Conservation (phyloP, 2,113 vertebrate species). For the Phocoena phocoena region DNA sequence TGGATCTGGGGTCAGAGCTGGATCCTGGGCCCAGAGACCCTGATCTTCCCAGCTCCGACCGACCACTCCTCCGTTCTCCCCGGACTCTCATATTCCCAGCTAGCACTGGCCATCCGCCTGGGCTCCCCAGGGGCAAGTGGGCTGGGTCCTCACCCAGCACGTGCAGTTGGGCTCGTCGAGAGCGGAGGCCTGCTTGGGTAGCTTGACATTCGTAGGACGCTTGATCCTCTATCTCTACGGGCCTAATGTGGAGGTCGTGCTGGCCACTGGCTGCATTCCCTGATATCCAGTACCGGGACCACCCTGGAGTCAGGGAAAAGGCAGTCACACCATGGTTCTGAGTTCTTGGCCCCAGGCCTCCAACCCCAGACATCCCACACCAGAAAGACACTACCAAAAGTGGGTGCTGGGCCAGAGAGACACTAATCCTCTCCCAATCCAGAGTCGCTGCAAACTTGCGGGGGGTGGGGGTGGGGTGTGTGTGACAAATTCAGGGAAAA, state of each 20-base stretch:
- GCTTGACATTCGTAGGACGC: conserved; percentile 94
- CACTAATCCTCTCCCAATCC: not conserved
- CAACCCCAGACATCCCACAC: not conserved
- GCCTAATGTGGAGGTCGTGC: conserved; percentile 92
- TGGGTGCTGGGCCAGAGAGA: not conserved
- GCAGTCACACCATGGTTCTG: not conserved
- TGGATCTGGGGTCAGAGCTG: conserved; percentile 17
- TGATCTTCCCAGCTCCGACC: not conserved
- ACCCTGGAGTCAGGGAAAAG: conserved; percentile 83
- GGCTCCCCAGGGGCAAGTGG: not conserved
- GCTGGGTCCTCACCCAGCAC: conserved; percentile 87
- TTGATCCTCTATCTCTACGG: conserved; percentile 90
- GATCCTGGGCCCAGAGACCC: not conserved
- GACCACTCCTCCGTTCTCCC: not conserved
- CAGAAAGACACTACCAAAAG: not conserved
- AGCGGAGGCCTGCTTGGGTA: conserved; percentile 92
- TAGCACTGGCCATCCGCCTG: not conserved
- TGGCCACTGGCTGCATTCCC: conserved; percentile 89
- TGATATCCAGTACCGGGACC: conserved; percentile 92
- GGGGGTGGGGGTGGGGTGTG: not conserved
- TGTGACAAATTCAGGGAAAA: not conserved
- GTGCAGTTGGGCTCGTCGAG: conserved; percentile 90
- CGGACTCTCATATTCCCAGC: not conserved
- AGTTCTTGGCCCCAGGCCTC: not conserved
- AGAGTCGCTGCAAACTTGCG: not conserved